These are phyloP conservation scores for Platypus cylindrus DNA, from an alignment of 2,888 invertebrate genomes.

Conservation along the genomic window DNA sequence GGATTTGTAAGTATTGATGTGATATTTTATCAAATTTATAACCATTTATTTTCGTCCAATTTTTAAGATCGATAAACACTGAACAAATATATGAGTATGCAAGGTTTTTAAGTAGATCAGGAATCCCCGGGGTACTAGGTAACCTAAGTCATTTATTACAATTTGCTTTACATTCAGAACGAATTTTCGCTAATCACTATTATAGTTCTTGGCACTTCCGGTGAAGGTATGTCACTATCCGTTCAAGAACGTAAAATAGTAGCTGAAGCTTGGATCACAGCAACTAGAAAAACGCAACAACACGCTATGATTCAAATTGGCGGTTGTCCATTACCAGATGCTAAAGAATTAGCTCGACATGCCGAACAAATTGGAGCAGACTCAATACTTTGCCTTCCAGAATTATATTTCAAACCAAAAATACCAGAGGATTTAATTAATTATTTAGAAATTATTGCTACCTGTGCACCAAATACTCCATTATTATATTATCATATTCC, in stretches of 20 bases:
- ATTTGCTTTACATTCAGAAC: too few species aligned
- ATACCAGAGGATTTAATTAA: slow-evolving; percentile 46
- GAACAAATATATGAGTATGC: slow-evolving; percentile 45
- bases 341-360: slow-evolving; percentile 55
- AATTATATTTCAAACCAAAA: slow-evolving; percentile 61
- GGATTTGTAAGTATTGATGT: slow-evolving; percentile 19
- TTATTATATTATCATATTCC: slow-evolving; percentile 79
- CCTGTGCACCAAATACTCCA: slow-evolving; percentile 43
- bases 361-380: slow-evolving; percentile 51
- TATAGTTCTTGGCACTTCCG: slow-evolving; percentile 67
- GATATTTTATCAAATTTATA: too few species aligned
- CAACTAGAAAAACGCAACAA: slow-evolving; percentile 41
- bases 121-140: slow-evolving; percentile 59
- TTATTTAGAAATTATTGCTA: slow-evolving; percentile 48
- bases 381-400: slow-evolving; percentile 61
- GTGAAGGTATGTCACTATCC: slow-evolving; percentile 59
- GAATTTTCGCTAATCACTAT: too few species aligned
- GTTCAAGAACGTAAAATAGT: slow-evolving; percentile 53
- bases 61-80: slow-evolving; percentile 24
- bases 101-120: slow-evolving; percentile 44
- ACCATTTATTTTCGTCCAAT: too few species aligned
- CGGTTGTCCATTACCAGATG: slow-evolving; percentile 54
- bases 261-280: slow-evolving; percentile 50
- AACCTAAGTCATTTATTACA: slow-evolving; percentile 19
- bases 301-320: slow-evolving; percentile 63